phyloP scores from a whole-genome alignment of 92 coral and sea anemone species.

The Isaurus tuberculatus region DNA sequence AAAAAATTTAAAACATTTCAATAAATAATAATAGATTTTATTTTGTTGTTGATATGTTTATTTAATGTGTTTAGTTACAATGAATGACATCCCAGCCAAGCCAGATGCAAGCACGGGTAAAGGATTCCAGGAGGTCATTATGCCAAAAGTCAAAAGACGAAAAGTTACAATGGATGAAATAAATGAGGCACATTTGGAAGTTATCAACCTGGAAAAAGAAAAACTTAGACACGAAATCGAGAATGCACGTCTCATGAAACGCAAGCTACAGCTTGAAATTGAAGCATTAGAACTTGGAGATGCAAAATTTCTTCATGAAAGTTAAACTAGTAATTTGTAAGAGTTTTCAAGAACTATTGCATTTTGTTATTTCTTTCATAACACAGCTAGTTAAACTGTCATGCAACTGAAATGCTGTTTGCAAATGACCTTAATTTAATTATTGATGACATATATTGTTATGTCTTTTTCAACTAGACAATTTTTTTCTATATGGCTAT shows the following conservation, averaged over 20 bases:
- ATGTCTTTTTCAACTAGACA: neutral
- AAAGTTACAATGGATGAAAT: neutral
- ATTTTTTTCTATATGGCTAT: neutral
- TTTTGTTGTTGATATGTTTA: no score
- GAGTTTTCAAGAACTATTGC: neutral
- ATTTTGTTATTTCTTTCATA: neutral
- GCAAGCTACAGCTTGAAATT: constrained; percentile 15
- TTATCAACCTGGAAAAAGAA: neutral
- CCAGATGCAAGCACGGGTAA: neutral
- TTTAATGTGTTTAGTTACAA: no score
- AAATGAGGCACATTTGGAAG: neutral
- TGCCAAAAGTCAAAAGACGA: neutral
- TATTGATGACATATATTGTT: neutral
- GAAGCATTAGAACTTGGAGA: constrained; percentile 25
- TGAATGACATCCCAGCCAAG: neutral
- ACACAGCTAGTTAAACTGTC: neutral
- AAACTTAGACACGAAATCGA: neutral
- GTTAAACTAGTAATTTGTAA: neutral
- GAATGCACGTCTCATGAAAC: neutral
- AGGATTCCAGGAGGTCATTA: neutral
- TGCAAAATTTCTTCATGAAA: constrained; percentile 24
- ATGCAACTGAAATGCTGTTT: no score
- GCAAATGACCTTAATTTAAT: no score
- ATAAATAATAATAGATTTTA: no score
- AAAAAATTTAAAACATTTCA: no score